These are phyloP conservation scores for Oncorhynchus keta DNA, from an alignment of 2,113 vertebrate species.

Conservation along the genomic window DNA sequence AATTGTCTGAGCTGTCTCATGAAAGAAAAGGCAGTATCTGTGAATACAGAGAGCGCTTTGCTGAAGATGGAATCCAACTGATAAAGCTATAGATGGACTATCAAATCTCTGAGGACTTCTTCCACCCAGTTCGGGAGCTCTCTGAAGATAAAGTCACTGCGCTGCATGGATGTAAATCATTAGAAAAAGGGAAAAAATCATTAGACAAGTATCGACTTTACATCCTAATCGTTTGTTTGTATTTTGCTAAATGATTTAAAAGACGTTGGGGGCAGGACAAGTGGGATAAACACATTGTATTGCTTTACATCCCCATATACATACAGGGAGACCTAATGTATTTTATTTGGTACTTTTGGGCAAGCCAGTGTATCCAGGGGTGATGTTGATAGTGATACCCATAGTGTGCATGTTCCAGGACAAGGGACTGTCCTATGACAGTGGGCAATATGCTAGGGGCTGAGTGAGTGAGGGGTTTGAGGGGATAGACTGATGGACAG, in stretches of 20 bases:
- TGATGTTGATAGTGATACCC: no score
- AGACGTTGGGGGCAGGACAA: no score
- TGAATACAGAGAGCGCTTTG: background rate
- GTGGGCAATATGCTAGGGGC: background rate
- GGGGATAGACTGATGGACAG: background rate
- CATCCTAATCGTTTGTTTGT: background rate
- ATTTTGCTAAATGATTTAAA: no score
- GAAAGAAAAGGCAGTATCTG: constrained; percentile 31
- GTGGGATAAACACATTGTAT: no score
- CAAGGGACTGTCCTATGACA: background rate
- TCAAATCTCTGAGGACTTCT: background rate
- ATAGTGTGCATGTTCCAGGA: no score
- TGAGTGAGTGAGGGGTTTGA: background rate
- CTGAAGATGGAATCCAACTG: background rate
- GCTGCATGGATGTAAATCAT: background rate
- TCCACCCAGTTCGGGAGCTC: background rate
- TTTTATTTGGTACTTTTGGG: no score
- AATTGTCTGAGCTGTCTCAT: constrained; percentile 37
- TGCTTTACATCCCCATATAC: no score
- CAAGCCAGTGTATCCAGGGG: no score
- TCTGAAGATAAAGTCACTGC: background rate
- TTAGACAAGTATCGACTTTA: background rate
- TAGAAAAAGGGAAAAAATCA: background rate
- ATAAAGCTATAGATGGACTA: background rate
- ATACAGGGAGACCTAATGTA: no score